A percentile compares a stretch with the other conserved stretches of the same genome.
Evolutionary conservation across 64 coral and sea anemone genomes (phyloP).

Genomic region (Montipora foliosa): DNA sequence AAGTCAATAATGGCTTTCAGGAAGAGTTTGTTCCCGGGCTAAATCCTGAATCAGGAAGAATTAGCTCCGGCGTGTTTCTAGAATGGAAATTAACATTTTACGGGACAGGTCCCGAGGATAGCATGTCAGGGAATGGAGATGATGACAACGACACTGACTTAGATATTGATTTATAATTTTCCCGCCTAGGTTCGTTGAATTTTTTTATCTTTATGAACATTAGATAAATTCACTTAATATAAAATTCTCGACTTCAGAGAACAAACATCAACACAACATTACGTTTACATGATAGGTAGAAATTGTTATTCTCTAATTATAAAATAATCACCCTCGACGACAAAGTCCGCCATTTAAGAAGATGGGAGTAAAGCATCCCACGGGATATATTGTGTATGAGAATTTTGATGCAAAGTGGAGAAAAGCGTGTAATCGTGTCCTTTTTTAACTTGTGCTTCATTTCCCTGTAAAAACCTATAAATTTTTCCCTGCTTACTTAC

Average conservation of each 20-base stretch:
- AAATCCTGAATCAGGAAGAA: constrained; percentile 90
- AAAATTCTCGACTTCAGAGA: neutral
- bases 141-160: constrained; percentile 32
- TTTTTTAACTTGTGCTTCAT: neutral
- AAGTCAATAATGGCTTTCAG: constrained; percentile 98
- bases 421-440: neutral
- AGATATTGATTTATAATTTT: constrained; percentile 35
- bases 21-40: constrained; percentile 96
- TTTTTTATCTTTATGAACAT: constrained; percentile 16
- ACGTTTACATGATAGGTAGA: neutral
- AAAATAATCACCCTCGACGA: no score
- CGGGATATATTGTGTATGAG: neutral
- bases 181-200: neutral
- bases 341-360: no score
- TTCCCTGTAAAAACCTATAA: no score
- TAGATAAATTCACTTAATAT: neutral
- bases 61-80: constrained; percentile 93
- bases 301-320: no score
- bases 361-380: no score
- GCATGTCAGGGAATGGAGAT: constrained; percentile 39
- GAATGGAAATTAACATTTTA: constrained; percentile 96
- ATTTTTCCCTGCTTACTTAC: no score
- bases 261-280: neutral
- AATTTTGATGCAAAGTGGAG: neutral
- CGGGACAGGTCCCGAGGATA: constrained; percentile 71